These are phyloP conservation scores for Brachyptera risi DNA, from an alignment of 2,888 invertebrate species.

Conservation along the genomic window DNA sequence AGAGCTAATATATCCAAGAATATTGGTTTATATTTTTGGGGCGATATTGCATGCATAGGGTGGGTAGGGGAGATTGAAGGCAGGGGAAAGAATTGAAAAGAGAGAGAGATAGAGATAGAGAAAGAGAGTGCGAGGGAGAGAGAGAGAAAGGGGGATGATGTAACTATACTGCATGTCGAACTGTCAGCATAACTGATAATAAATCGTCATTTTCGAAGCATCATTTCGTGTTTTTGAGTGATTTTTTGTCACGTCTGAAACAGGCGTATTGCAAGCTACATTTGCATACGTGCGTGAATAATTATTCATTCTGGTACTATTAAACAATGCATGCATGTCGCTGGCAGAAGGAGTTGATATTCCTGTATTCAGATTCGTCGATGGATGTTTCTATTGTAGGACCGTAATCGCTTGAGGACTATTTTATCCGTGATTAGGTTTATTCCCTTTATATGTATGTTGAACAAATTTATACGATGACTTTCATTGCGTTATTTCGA, in stretches of 20 bases:
- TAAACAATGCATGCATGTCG: constrained; percentile 19
- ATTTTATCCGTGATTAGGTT: too few relatives aligned
- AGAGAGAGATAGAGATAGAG: too few relatives aligned
- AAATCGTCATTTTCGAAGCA: constrained; percentile 22
- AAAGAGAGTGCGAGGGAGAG: too few relatives aligned
- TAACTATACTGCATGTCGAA: constrained; percentile 10
- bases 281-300: constrained; percentile 22
- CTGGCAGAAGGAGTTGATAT: background rate
- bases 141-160: too few relatives aligned
- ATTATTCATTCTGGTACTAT: constrained; percentile 21
- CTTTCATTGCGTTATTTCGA: too few relatives aligned
- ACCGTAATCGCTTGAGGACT: too few relatives aligned
- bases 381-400: too few relatives aligned
- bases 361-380: too few relatives aligned
- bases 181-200: constrained; percentile 20
- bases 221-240: constrained; percentile 23
- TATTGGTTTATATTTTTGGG: background rate
- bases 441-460: too few relatives aligned
- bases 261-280: constrained; percentile 8
- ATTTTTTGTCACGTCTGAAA: constrained; percentile 18
- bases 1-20: background rate
- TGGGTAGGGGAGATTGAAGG: background rate
- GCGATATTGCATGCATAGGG: too few relatives aligned
- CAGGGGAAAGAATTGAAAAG: too few relatives aligned
- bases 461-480: too few relatives aligned